Conservation (phyloP, 1,140 invertebrate genomes). For the Parasteatoda tepidariorum region DNA sequence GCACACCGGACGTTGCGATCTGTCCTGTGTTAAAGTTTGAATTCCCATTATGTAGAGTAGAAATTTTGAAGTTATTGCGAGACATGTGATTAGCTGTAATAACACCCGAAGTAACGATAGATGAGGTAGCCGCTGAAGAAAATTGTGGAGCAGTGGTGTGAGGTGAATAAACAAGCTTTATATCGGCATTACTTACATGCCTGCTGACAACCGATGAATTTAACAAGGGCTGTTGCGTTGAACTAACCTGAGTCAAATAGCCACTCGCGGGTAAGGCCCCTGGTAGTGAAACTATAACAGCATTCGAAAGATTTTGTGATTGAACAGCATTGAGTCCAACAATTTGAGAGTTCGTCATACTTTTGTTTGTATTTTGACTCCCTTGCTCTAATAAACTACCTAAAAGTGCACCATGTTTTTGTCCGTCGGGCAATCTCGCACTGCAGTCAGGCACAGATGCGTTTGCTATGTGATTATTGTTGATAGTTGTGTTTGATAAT, state of each 20-base stretch:
- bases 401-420: slow-evolving; percentile 59
- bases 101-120: slow-evolving; percentile 21
- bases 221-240: slow-evolving; percentile 36
- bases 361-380: slow-evolving; percentile 45
- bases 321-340: slow-evolving; percentile 31
- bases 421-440: slow-evolving; percentile 34
- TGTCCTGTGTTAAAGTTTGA: slow-evolving; percentile 23
- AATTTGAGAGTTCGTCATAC: slow-evolving; percentile 14
- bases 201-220: slow-evolving; percentile 28
- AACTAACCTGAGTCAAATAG: slow-evolving; percentile 58
- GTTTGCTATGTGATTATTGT: slow-evolving; percentile 50
- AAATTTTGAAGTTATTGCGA: slow-evolving; percentile 32
- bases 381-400: slow-evolving; percentile 59
- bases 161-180: slow-evolving; percentile 51
- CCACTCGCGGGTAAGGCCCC: slow-evolving; percentile 60
- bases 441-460: slow-evolving; percentile 51
- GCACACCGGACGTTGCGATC: slow-evolving; percentile 32
- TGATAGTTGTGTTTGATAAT: slow-evolving; percentile 29
- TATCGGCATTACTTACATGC: slow-evolving; percentile 43
- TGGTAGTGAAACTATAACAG: slow-evolving; percentile 57
- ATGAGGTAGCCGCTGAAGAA: slow-evolving; percentile 7
- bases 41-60: slow-evolving; percentile 28
- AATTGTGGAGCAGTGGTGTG: slow-evolving; percentile 22
- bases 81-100: slow-evolving; percentile 30
- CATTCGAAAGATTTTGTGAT: slow-evolving; percentile 38